Evolutionary conservation across 2,888 invertebrate genomes (phyloP).

Genomic region (Tholera decimalis): DNA sequence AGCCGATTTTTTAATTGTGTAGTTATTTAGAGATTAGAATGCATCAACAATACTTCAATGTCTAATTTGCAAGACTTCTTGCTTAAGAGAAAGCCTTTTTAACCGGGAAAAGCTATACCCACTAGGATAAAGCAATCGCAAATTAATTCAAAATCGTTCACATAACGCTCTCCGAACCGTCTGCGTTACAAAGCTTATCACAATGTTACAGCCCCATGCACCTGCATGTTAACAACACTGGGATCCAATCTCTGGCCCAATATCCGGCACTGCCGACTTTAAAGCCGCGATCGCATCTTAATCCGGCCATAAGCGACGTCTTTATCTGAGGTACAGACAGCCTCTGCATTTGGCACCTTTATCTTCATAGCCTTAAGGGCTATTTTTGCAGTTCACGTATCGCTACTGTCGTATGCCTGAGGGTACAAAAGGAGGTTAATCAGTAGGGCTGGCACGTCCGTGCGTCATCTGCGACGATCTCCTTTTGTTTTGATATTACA

Average conservation of each 20-base stretch:
- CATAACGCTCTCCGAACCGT: not conserved
- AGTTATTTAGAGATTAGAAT: too few relatives aligned
- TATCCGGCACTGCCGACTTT: slow-evolving; percentile 64
- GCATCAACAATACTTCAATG: not conserved
- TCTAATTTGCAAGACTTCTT: not conserved
- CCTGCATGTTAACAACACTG: slow-evolving; percentile 62
- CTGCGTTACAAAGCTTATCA: slow-evolving; percentile 41
- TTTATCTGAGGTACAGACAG: slow-evolving; percentile 68
- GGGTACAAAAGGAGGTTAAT: slow-evolving; percentile 35
- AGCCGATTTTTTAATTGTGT: too few relatives aligned
- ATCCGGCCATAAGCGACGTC: slow-evolving; percentile 79
- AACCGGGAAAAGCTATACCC: not conserved
- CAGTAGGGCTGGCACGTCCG: slow-evolving; percentile 78
- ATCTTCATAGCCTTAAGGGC: not conserved
- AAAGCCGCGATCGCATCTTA: slow-evolving; percentile 79
- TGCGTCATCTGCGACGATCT: slow-evolving; percentile 80
- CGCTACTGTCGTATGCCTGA: not conserved
- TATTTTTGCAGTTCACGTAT: not conserved
- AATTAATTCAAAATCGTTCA: slow-evolving; percentile 31
- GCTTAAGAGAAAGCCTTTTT: not conserved
- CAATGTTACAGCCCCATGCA: slow-evolving; percentile 39
- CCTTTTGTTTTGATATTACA: slow-evolving; percentile 73
- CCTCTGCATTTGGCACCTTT: not conserved
- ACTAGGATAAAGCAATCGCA: not conserved
- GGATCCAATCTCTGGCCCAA: slow-evolving; percentile 44